Evolutionary conservation across 2,888 invertebrate genomes (phyloP).

Genomic region (Rapana venosa): DNA sequence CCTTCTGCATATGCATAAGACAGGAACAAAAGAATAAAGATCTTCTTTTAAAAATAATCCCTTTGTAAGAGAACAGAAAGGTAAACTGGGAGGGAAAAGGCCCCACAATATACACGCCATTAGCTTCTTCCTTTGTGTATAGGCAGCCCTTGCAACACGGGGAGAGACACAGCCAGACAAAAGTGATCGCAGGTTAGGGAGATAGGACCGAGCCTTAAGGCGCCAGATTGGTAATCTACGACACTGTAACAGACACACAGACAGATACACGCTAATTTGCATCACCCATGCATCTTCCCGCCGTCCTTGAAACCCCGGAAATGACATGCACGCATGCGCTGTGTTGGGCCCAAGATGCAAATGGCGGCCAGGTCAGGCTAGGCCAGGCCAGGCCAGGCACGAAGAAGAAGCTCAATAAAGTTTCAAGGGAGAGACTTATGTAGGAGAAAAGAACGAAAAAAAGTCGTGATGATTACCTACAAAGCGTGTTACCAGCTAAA

Average conservation of each 20-base stretch:
- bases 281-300: conserved; percentile 1
- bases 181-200: background rate
- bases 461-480: too few species aligned
- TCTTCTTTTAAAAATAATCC: too few species aligned
- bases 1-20: too few species aligned
- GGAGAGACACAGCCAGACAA: background rate
- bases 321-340: conserved; percentile 22
- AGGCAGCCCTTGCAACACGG: background rate
- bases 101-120: background rate
- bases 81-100: background rate
- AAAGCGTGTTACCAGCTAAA: too few species aligned
- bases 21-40: too few species aligned
- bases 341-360: background rate
- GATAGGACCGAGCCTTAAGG: background rate
- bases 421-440: too few species aligned
- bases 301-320: conserved; percentile 18
- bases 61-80: background rate
- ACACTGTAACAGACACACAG: conserved; percentile 29
- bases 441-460: too few species aligned
- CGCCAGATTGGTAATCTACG: conserved; percentile 31
- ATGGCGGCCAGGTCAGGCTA: background rate
- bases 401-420: too few species aligned
- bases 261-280: conserved; percentile 31
- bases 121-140: background rate
- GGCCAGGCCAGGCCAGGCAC: background rate